phyloP scores from a whole-genome alignment of 2,888 invertebrate species.

The Amphipoea lucens region DNA sequence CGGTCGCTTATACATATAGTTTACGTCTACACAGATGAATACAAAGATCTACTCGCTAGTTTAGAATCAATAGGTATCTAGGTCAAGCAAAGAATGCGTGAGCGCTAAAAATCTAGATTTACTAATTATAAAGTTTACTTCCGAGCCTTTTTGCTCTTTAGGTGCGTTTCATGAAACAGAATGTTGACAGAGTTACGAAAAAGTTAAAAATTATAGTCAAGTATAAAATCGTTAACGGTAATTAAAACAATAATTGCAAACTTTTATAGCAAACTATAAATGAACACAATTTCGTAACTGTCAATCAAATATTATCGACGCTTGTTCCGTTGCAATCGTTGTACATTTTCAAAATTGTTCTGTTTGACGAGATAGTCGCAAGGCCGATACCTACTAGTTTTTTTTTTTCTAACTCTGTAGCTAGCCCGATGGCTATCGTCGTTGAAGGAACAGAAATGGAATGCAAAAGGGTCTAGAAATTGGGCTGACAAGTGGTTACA shows the following conservation, averaged over 20 bases:
- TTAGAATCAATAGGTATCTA: slow-evolving; percentile 8
- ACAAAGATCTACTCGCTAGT: not conserved
- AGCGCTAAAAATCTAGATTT: not conserved
- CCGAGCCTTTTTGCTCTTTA: not conserved
- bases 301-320: slow-evolving; percentile 41
- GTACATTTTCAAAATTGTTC: slow-evolving; percentile 24
- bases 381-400: not conserved
- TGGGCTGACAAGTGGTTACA: no score
- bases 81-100: slow-evolving; percentile 3
- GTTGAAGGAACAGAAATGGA: no score
- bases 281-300: slow-evolving; percentile 26
- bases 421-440: not conserved
- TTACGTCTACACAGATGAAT: not conserved
- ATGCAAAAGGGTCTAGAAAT: not conserved
- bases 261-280: slow-evolving; percentile 7
- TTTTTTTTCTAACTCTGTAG: not conserved
- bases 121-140: not conserved
- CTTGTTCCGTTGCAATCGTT: slow-evolving; percentile 2
- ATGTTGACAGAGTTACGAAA: not conserved
- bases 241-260: slow-evolving; percentile 24
- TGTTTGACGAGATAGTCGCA: slow-evolving; percentile 3
- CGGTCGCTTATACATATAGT: not conserved
- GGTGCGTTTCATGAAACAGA: not conserved
- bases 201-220: not conserved
- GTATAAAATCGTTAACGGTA: not conserved